phyloP scores from a whole-genome alignment of 1,140 invertebrate genomes.

The Lordiphosa stackelbergi region DNA sequence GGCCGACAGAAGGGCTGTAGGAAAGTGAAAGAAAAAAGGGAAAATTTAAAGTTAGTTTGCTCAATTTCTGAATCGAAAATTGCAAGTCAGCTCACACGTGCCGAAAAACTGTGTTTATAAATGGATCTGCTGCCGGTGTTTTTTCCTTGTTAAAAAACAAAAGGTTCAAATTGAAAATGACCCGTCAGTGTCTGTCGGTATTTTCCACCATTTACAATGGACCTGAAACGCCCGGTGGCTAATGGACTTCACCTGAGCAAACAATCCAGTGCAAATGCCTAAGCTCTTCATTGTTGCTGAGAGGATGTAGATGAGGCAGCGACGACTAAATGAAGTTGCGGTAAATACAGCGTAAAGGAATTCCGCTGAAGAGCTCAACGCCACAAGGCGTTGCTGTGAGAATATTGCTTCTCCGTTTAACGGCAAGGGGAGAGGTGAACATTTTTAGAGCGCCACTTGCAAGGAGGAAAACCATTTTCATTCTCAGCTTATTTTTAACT shows the following conservation, averaged over 20 bases:
- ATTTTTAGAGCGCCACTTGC: conserved; percentile 24
- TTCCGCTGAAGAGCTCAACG: conserved; percentile 4
- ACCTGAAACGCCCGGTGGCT: neutral
- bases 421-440: conserved; percentile 26
- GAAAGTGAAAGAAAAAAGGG: neutral
- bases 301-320: conserved; percentile 1
- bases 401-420: conserved; percentile 32
- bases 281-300: conserved; percentile 5
- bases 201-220: conserved; percentile 5
- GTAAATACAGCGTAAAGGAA: conserved; percentile 9
- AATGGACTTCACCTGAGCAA: conserved; percentile 18
- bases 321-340: conserved; percentile 11
- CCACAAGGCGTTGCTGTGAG: conserved; percentile 7
- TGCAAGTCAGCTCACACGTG: conserved; percentile 14
- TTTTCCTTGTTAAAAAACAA: conserved; percentile 2
- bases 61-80: conserved; percentile 1
- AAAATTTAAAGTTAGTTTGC: conserved; percentile 1
- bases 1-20: conserved; percentile 88
- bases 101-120: no score
- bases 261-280: neutral
- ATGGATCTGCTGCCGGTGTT: neutral
- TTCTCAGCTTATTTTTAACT: no score
- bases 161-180: conserved; percentile 38
- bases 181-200: conserved; percentile 15
- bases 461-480: no score